phyloP scores from a whole-genome alignment of 2,888 invertebrate species.

The Ferrisia virgata region DNA sequence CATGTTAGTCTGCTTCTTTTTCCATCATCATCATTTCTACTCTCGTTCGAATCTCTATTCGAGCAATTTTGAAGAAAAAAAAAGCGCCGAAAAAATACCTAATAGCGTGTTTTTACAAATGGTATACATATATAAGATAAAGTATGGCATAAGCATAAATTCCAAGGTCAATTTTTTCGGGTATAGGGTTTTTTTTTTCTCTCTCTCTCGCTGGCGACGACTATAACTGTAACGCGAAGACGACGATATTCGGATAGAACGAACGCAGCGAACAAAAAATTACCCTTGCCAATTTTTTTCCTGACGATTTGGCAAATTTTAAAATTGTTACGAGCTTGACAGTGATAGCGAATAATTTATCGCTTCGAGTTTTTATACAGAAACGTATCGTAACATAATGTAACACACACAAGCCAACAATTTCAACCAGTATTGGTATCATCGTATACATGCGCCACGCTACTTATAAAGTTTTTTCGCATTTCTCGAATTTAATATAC shows the following conservation, averaged over 20 bases:
- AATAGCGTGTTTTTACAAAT: neutral
- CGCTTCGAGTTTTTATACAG: neutral
- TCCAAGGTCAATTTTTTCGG: neutral
- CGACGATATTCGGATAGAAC: neutral
- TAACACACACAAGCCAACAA: neutral
- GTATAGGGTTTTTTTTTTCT: neutral
- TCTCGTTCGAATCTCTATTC: too few relatives aligned
- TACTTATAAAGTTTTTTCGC: neutral
- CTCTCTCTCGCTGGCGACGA: neutral
- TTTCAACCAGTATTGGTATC: neutral
- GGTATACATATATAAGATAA: neutral
- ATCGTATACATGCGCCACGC: neutral
- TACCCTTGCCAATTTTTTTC: neutral
- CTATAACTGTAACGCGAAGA: neutral
- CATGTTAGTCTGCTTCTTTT: too few relatives aligned
- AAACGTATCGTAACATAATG: too few relatives aligned
- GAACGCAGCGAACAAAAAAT: neutral
- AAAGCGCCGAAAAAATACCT: too few relatives aligned
- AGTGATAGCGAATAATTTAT: constrained; percentile 2
- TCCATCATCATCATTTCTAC: too few relatives aligned
- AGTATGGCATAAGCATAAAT: neutral
- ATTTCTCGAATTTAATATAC: neutral
- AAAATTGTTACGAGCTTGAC: neutral
- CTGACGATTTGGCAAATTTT: neutral
- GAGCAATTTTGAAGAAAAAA: neutral